Percentiles rank a stretch among this genome's conserved stretches.
phyloP scores from a whole-genome alignment of 1,140 invertebrate species.

The Drosophila lacertosa region DNA sequence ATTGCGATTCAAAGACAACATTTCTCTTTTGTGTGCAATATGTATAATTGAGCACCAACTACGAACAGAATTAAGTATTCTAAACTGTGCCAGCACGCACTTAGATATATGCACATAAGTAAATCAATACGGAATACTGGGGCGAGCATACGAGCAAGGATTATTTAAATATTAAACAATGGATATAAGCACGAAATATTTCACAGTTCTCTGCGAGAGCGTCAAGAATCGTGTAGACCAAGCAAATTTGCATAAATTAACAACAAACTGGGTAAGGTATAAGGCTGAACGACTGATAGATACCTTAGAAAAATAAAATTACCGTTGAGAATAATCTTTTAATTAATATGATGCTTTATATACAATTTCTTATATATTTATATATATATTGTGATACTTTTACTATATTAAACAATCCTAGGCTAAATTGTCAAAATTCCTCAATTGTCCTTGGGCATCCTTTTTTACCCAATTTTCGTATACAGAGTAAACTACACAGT shows the following conservation, averaged over 20 bases:
- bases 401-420: no score
- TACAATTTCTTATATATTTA: no score
- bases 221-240: slow-evolving; percentile 5
- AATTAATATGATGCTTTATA: no score
- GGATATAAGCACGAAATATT: no score
- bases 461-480: neutral
- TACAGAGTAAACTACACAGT: neutral
- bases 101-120: neutral
- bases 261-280: neutral
- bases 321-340: neutral
- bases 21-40: neutral
- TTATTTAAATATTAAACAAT: slow-evolving; percentile 61
- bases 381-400: no score
- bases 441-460: no score
- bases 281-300: neutral
- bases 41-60: neutral
- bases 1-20: neutral
- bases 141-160: slow-evolving; percentile 29
- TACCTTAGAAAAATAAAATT: neutral
- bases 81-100: slow-evolving; percentile 6
- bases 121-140: neutral
- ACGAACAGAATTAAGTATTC: neutral
- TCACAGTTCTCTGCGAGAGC: no score
- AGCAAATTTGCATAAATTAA: slow-evolving; percentile 56
- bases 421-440: no score